Evolutionary conservation across 1,140 invertebrate genomes (phyloP).

Genomic region (Lethocerus indicus): DNA sequence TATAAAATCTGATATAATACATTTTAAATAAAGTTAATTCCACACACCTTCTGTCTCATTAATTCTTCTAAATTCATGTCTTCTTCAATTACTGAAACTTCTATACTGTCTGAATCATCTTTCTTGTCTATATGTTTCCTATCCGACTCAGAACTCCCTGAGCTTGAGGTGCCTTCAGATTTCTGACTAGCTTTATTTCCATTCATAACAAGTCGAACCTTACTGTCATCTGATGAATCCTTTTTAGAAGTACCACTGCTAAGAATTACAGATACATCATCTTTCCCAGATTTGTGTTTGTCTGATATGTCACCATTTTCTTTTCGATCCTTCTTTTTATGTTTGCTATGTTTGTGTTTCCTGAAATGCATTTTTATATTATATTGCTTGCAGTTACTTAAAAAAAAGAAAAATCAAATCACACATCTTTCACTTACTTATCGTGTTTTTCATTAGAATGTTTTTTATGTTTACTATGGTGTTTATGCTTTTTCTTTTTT

Average conservation of each 20-base stretch:
- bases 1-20: too few relatives aligned
- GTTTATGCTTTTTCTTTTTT: slow-evolving; percentile 37
- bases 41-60: slow-evolving; percentile 64
- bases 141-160: slow-evolving; percentile 49
- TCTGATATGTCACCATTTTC: slow-evolving; percentile 26
- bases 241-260: slow-evolving; percentile 25
- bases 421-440: slow-evolving; percentile 11
- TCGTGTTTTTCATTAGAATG: slow-evolving; percentile 20
- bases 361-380: slow-evolving; percentile 19
- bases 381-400: too few relatives aligned
- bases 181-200: slow-evolving; percentile 7
- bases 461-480: slow-evolving; percentile 33
- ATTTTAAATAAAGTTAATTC: slow-evolving; percentile 3
- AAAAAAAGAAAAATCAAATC: not conserved
- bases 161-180: slow-evolving; percentile 24
- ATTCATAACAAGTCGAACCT: too few relatives aligned
- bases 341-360: slow-evolving; percentile 31
- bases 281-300: slow-evolving; percentile 21
- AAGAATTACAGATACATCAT: slow-evolving; percentile 11
- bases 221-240: slow-evolving; percentile 6
- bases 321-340: slow-evolving; percentile 23
- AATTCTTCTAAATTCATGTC: slow-evolving; percentile 75
- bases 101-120: slow-evolving; percentile 50
- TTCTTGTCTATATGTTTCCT: slow-evolving; percentile 41
- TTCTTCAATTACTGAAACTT: slow-evolving; percentile 59